Conservation (phyloP, 2,888 invertebrate genomes). For the Hydraecia micacea region DNA sequence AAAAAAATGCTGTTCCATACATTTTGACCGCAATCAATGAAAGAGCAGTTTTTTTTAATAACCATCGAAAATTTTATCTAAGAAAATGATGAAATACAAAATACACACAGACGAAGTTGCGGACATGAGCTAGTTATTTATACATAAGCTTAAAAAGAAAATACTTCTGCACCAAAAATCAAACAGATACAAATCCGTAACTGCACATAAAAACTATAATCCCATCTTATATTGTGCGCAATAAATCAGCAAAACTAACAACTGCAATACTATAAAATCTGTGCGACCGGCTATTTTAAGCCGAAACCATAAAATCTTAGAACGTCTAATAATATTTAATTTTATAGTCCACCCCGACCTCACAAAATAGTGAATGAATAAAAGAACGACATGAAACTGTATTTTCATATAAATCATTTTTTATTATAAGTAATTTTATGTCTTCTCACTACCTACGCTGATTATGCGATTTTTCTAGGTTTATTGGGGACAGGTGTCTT, state of each 20-base stretch:
- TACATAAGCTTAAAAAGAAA: not conserved
- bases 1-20: too few species aligned
- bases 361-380: constrained; percentile 34
- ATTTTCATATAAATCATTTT: constrained; percentile 38
- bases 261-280: constrained; percentile 26
- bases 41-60: too few species aligned
- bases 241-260: constrained; percentile 30
- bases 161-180: not conserved
- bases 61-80: too few species aligned
- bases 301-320: constrained; percentile 31
- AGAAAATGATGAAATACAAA: not conserved
- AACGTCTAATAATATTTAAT: constrained; percentile 37
- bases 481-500: constrained; percentile 32
- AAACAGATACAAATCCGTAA: too few species aligned
- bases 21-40: too few species aligned
- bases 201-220: not conserved
- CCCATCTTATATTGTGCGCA: not conserved
- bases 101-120: not conserved
- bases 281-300: constrained; percentile 24
- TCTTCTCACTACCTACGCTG: constrained; percentile 38
- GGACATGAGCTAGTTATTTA: not conserved
- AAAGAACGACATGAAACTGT: constrained; percentile 35
- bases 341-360: constrained; percentile 45
- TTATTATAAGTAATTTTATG: constrained; percentile 28
- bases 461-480: constrained; percentile 24